Evolutionary conservation across 1,140 invertebrate genomes (phyloP), one percentile per base, ranked within the genome.

Genomic region (Euborellia annulipes): DNA sequence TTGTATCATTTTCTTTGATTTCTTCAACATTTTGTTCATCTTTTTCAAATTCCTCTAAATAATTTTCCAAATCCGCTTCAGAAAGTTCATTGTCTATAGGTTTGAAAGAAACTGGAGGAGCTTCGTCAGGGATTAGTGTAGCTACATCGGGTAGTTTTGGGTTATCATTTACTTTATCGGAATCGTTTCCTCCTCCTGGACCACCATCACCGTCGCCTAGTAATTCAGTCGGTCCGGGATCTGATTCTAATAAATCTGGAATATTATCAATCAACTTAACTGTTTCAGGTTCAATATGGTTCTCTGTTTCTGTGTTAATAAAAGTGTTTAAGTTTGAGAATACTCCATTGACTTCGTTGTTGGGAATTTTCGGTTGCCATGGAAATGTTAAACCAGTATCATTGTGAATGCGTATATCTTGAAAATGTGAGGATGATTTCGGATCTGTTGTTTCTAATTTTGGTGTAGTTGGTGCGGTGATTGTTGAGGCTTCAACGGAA

Each of bases 21-120:
- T 34, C 9, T 50, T 58, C 57, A 50, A 61, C 52, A 20, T 52
- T 57, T 0, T 55, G 57, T 17, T 53, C 54, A 43, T 70, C 66
- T 17, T 67, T 56, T 43, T 72, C 71, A n/a, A 75, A 55, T 42
- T 73, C 65, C 2, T 69, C 62, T 32, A 77, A 60, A 58, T 74
- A 73, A 30, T 69, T 62, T 37, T 64, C 66, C n/a, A 77, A 53
- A 52, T 75, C 71, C 36, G 64, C 64, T 43, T 76, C 75, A 30
- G 66, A 68, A 34, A 76, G 54, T 48, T 72, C 62, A 27, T 27
- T 27, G 11, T 27, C 11, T 6, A 27, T 27, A 4, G 23, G 23
- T 27, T 27, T 4, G 11, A 27, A 27, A 27, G 11, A 4, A 27
- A 27, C 23, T 6, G 23, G 23, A 27, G 23, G 37, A 38, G 4